These are phyloP conservation scores for Stenopsyche tienmushanensis DNA, from an alignment of 1,140 invertebrate genomes.

Conservation along the genomic window DNA sequence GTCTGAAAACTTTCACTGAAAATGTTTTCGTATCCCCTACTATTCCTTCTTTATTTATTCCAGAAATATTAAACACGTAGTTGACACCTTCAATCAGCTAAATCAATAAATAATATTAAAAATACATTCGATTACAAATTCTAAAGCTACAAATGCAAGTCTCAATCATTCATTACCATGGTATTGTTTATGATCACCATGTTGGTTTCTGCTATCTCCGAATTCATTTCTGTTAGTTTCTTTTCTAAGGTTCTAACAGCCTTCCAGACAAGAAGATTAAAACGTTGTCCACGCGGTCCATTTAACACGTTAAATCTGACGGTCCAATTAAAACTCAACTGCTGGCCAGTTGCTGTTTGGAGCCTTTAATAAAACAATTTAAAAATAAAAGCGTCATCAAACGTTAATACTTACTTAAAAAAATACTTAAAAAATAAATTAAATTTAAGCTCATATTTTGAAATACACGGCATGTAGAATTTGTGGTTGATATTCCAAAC, in stretches of 20 bases:
- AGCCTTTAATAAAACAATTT: slow-evolving; percentile 26
- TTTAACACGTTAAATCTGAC: slow-evolving; percentile 32
- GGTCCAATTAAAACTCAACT: slow-evolving; percentile 33
- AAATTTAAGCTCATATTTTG: too few relatives aligned
- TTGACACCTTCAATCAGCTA: slow-evolving; percentile 35
- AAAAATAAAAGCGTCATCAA: slow-evolving; percentile 2
- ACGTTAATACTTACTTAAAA: not conserved
- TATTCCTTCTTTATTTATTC: slow-evolving; percentile 26
- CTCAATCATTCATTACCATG: slow-evolving; percentile 18
- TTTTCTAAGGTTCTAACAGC: slow-evolving; percentile 32
- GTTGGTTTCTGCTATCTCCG: slow-evolving; percentile 29
- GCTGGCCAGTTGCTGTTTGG: slow-evolving; percentile 33
- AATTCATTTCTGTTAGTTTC: slow-evolving; percentile 25
- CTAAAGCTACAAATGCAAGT: not conserved
- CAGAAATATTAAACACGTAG: slow-evolving; percentile 34
- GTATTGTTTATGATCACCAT: slow-evolving; percentile 36
- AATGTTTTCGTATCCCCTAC: slow-evolving; percentile 31
- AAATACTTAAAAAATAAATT: slow-evolving; percentile 9
- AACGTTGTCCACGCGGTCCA: slow-evolving; percentile 31
- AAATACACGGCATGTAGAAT: too few relatives aligned
- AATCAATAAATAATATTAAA: not conserved
- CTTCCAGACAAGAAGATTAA: slow-evolving; percentile 35
- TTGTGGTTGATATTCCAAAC: too few relatives aligned
- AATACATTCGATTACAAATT: not conserved
- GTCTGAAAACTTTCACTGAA: slow-evolving; percentile 33